These are phyloP conservation scores for Epinephelus lanceolatus DNA, from an alignment of 2,113 vertebrate genomes.

Conservation along the genomic window DNA sequence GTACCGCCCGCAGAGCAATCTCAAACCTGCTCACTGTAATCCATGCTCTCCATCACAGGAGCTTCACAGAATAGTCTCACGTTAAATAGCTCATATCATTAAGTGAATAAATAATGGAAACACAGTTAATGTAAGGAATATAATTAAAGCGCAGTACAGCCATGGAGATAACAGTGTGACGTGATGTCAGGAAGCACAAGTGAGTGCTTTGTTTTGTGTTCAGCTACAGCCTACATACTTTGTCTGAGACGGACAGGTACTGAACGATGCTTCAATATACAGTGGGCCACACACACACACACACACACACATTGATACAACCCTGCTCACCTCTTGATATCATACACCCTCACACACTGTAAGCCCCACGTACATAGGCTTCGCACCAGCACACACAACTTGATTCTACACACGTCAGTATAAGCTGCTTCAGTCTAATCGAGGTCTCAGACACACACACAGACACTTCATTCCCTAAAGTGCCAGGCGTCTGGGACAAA, in stretches of 20 bases:
- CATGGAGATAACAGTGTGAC: neutral
- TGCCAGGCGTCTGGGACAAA: neutral
- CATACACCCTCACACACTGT: neutral
- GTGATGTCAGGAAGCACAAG: constrained; percentile 40
- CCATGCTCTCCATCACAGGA: neutral
- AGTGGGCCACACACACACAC: neutral
- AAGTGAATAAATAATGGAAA: neutral
- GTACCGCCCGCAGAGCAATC: neutral
- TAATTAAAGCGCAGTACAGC: neutral
- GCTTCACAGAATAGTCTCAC: neutral
- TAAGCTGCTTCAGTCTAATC: constrained; percentile 9
- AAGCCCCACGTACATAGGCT: neutral
- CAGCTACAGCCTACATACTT: constrained; percentile 27
- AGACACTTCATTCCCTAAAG: neutral
- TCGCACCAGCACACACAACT: neutral
- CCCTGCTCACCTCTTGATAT: neutral
- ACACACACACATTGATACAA: neutral
- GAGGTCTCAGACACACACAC: neutral
- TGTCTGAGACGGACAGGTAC: constrained; percentile 39
- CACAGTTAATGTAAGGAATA: neutral
- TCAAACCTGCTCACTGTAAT: neutral
- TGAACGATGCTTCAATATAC: constrained; percentile 62
- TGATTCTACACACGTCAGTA: neutral
- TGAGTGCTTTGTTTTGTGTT: constrained; percentile 43
- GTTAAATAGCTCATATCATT: neutral